Evolutionary conservation across 1,140 invertebrate genomes (phyloP), one percentile per base, ranked within the genome.

Genomic region (Centruroides sculpturatus): DNA sequence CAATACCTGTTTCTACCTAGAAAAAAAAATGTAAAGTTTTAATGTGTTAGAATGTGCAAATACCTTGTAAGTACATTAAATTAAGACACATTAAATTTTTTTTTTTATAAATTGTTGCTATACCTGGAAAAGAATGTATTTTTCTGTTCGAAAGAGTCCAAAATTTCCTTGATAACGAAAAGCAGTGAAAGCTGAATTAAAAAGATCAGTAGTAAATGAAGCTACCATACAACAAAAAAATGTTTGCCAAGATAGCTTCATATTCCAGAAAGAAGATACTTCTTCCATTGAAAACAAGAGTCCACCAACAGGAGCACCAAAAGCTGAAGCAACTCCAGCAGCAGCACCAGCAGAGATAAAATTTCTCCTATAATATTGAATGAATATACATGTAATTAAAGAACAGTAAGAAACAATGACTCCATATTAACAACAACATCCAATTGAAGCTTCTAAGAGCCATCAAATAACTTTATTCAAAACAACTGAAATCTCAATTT

Each of bases 151-250:
- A 64, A 76, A 76, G 54, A 71, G 64, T 7, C 75, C 75, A 70
- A 76, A 74, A 55, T 69, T 66, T 12, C 74, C 73, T 46, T 69
- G 69, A 62, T 71, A 74, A 0, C 66, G 55, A 60, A 76, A 76
- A 12, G 69, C 72, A 55, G 68, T 63, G 59, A 76, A 75, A 11
- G 72, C 72, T 7, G 75, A 75, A 66, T 66, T 63, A 59, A 77
- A 73, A 9, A 77, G 67, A 64, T 77, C 76, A 6, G 76, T 74
- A 0, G 91, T 96, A 75, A 99, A 98, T 9, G 96, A 96, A 7
- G 95, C 95, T 55, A 98, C 90, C 62, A 99, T 77, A 0, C 96
- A 96, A 77, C 96, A 99, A 78, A 99, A 99, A 76, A 99, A 99
- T 7, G 95, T 98, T 50, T 96, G 80, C 95, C 96, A 99, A 55